Percentiles rank a stretch among this genome's conserved stretches.
Conservation (phyloP, 2,888 invertebrate species). For the Drosophila monieri region DNA sequence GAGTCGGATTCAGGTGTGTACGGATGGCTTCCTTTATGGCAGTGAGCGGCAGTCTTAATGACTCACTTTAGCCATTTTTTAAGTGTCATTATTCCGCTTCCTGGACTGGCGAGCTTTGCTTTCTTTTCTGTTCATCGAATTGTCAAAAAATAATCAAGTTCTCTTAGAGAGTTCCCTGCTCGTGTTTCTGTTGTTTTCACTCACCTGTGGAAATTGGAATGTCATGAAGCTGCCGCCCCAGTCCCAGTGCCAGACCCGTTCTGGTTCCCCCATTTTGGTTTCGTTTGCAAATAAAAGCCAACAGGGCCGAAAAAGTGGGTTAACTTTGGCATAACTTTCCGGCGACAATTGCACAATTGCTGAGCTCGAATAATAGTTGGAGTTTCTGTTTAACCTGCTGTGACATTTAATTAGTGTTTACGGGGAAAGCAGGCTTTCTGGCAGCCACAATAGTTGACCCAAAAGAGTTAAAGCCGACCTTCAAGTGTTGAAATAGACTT, state of each 20-base stretch:
- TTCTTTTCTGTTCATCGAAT: constrained; percentile 62
- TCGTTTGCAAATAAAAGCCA: constrained; percentile 38
- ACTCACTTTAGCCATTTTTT: constrained; percentile 54
- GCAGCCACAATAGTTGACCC: constrained; percentile 53
- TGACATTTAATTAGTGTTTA: constrained; percentile 59
- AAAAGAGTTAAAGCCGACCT: constrained; percentile 59
- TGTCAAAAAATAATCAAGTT: constrained; percentile 45
- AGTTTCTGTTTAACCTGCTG: constrained; percentile 38
- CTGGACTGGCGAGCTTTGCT: constrained; percentile 51
- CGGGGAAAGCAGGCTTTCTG: constrained; percentile 23
- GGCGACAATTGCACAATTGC: constrained; percentile 62
- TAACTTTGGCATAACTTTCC: constrained; percentile 41
- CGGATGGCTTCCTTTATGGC: constrained; percentile 33
- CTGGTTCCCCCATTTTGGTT: constrained; percentile 18
- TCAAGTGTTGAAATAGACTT: constrained; percentile 39
- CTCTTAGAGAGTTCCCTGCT: constrained; percentile 16
- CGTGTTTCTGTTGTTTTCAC: constrained; percentile 31
- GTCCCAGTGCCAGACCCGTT: constrained; percentile 8
- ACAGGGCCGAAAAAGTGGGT: constrained; percentile 54
- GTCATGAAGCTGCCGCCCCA: constrained; percentile 40
- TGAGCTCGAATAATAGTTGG: neutral
- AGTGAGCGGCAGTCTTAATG: constrained; percentile 50
- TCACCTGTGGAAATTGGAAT: constrained; percentile 70
- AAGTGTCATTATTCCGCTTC: constrained; percentile 51
- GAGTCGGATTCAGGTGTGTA: constrained; percentile 15